Conservation (phyloP, 23 tunicate species). For the Aplidium turbinatum region DNA sequence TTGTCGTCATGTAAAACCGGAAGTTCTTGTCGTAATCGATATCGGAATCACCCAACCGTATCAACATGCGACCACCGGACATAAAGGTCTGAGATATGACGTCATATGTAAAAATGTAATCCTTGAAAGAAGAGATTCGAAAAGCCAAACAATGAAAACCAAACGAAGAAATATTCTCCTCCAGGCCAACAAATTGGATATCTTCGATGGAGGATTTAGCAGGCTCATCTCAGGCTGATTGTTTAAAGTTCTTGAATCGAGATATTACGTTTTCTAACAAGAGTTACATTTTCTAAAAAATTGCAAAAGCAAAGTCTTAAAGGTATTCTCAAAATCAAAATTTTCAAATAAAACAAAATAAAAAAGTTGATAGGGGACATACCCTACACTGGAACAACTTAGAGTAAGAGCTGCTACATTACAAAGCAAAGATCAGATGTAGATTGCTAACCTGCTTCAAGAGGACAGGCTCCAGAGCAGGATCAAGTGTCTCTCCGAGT, state of each 20-base stretch:
- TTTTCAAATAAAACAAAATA: not conserved
- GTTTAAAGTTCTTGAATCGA: too few relatives aligned
- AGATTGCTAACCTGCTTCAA: conserved; percentile 66
- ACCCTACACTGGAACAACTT: not conserved
- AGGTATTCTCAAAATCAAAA: not conserved
- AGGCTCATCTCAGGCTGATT: too few relatives aligned
- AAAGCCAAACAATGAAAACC: too few relatives aligned
- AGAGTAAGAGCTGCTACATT: too few relatives aligned
- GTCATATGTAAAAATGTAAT: too few relatives aligned
- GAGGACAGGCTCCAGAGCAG: conserved; percentile 94
- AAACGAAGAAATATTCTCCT: too few relatives aligned
- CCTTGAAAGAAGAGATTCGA: too few relatives aligned
- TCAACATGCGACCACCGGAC: conserved; percentile 91
- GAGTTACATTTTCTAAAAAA: too few relatives aligned
- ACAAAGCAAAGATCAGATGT: not conserved
- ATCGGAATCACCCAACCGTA: conserved; percentile 93
- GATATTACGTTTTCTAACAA: too few relatives aligned
- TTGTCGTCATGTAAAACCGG: conserved; percentile 99
- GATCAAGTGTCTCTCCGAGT: conserved; percentile 87
- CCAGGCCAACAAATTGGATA: too few relatives aligned
- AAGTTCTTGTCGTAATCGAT: conserved; percentile 98
- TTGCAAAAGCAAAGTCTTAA: too few relatives aligned
- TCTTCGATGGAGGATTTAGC: too few relatives aligned
- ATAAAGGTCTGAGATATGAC: conserved; percentile 84
- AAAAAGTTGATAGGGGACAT: not conserved